Percentiles rank a stretch among this genome's conserved stretches.
Conservation (phyloP, 2,113 vertebrate species). For the Elephas maximus region DNA sequence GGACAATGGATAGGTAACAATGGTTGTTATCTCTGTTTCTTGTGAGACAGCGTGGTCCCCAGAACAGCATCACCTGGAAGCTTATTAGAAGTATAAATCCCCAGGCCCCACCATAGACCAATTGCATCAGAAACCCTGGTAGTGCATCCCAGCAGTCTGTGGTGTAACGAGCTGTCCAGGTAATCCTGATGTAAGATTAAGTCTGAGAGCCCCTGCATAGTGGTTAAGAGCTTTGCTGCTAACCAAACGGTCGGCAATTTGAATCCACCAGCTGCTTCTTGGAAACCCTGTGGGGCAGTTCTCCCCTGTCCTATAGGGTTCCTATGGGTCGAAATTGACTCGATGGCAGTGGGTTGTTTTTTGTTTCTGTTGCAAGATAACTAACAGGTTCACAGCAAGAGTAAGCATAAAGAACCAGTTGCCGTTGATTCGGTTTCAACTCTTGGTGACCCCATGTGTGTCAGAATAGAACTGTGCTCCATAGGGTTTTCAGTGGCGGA, state of each 20-base stretch:
- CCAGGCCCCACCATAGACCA: neutral
- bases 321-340: no score
- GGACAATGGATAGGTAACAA: neutral
- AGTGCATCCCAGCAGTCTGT: neutral
- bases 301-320: no score
- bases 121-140: neutral
- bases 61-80: neutral
- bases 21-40: neutral
- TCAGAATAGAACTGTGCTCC: no score
- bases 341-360: no score
- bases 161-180: neutral
- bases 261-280: no score
- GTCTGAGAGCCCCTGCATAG: neutral
- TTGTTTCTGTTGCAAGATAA: no score
- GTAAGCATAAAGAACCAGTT: neutral
- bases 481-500: no score
- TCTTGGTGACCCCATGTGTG: no score
- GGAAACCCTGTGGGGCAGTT: no score
- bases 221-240: no score
- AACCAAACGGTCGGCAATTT: no score
- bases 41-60: neutral
- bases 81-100: neutral
- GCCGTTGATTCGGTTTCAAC: no score
- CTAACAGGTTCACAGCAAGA: neutral
- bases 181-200: neutral